Conservation (phyloP, 2,113 vertebrate species). For the Eolophus roseicapilla region DNA sequence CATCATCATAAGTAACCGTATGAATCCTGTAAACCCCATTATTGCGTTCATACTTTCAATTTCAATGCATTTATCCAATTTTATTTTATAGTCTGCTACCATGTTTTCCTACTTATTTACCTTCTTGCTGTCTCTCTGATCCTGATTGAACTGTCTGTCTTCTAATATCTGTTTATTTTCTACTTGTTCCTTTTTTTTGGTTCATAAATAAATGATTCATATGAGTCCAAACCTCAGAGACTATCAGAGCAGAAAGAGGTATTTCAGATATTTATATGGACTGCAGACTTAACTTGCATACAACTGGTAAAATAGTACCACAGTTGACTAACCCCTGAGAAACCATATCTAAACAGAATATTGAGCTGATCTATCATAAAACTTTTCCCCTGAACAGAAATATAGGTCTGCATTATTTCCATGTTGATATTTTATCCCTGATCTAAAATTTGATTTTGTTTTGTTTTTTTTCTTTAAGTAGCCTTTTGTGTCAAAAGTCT, state of each 20-base stretch:
- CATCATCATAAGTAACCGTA: not conserved
- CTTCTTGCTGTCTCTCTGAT: not conserved
- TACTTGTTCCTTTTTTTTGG: not conserved
- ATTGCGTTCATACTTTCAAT: not conserved
- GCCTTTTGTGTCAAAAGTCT: not conserved
- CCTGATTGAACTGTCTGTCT: not conserved
- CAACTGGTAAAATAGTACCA: not conserved
- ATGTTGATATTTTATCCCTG: not conserved
- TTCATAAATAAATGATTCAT: not conserved
- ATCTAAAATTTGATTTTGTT: not conserved
- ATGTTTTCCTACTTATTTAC: not conserved
- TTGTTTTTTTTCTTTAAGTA: not conserved
- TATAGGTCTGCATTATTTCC: not conserved
- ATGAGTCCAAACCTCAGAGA: not conserved
- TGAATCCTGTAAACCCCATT: not conserved
- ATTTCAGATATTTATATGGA: not conserved
- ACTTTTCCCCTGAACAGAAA: not conserved
- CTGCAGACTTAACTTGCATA: not conserved
- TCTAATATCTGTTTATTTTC: not conserved
- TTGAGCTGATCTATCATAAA: not conserved
- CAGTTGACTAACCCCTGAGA: not conserved
- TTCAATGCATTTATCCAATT: not conserved
- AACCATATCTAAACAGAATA: not conserved
- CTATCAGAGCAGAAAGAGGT: not conserved
- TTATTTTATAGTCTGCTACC: not conserved